phyloP scores from a whole-genome alignment of 1,140 invertebrate species.

The Neocloeon triangulifer region DNA sequence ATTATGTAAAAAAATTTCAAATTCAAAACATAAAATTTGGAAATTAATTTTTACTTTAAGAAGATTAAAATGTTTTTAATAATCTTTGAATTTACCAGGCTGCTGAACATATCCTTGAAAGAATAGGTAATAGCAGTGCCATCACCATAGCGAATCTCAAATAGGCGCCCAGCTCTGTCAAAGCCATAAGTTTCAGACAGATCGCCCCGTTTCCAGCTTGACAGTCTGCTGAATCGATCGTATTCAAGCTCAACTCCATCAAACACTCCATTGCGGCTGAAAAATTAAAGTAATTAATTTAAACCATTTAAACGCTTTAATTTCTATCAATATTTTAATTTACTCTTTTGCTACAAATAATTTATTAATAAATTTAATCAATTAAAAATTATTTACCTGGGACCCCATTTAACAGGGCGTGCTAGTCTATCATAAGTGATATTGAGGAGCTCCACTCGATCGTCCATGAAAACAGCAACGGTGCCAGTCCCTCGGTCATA shows the following conservation, averaged over 20 bases:
- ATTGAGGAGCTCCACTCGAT: conserved; percentile 67
- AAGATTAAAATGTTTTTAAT: neutral
- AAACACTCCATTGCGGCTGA: conserved; percentile 41
- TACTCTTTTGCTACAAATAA: neutral
- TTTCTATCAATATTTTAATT: neutral
- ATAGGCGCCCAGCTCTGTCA: conserved; percentile 61
- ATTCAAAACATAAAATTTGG: neutral
- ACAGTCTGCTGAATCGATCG: conserved; percentile 71
- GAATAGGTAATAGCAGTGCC: conserved; percentile 65
- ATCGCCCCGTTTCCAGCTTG: conserved; percentile 80
- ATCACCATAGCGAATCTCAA: conserved; percentile 72
- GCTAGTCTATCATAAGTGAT: conserved; percentile 83
- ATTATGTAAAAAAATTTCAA: conserved; percentile 3
- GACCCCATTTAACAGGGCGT: conserved; percentile 69
- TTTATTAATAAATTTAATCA: too few relatives aligned
- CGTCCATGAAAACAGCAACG: conserved; percentile 75
- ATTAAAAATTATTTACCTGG: conserved; percentile 36
- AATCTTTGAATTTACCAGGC: conserved; percentile 32
- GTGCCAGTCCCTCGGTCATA: conserved; percentile 77
- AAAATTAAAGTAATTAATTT: conserved; percentile 3
- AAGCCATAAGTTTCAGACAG: conserved; percentile 71
- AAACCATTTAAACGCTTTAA: neutral
- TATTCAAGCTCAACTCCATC: conserved; percentile 78
- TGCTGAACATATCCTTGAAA: conserved; percentile 72
- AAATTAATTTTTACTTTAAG: conserved; percentile 3